A percentile compares a stretch with the other conserved stretches of the same genome.
Conservation (phyloP, 2,113 vertebrate species). For the Xiphias gladius region DNA sequence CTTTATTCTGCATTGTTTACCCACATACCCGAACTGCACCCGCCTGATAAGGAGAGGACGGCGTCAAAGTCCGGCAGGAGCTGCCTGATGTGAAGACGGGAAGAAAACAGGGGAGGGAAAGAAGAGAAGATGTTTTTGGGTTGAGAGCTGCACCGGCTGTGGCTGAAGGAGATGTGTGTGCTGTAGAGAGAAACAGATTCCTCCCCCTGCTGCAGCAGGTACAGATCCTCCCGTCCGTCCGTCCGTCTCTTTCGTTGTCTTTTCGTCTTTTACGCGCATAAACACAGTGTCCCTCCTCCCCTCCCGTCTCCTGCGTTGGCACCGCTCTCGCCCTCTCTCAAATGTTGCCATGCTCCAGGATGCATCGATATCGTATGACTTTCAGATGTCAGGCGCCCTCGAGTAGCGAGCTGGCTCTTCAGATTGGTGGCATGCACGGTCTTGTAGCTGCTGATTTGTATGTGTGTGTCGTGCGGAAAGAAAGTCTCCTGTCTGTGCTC, state of each 20-base stretch:
- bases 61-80: no score
- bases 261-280: background rate
- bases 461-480: constrained; percentile 7
- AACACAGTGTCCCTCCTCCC: no score
- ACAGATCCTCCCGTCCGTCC: background rate
- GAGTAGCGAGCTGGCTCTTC: constrained; percentile 31
- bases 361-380: constrained; percentile 21
- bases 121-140: no score
- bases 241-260: background rate
- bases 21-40: no score
- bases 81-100: no score
- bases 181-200: constrained; percentile 17
- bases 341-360: background rate
- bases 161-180: background rate
- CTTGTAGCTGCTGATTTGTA: constrained; percentile 1
- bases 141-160: no score
- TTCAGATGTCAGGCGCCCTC: constrained; percentile 41
- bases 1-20: no score
- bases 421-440: background rate
- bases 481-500: background rate
- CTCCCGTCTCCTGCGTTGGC: background rate
- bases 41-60: no score
- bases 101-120: no score
- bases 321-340: background rate
- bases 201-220: constrained; percentile 26